Evolutionary conservation across 2,888 invertebrate species (phyloP).

Genomic region (Lithosia quadra): DNA sequence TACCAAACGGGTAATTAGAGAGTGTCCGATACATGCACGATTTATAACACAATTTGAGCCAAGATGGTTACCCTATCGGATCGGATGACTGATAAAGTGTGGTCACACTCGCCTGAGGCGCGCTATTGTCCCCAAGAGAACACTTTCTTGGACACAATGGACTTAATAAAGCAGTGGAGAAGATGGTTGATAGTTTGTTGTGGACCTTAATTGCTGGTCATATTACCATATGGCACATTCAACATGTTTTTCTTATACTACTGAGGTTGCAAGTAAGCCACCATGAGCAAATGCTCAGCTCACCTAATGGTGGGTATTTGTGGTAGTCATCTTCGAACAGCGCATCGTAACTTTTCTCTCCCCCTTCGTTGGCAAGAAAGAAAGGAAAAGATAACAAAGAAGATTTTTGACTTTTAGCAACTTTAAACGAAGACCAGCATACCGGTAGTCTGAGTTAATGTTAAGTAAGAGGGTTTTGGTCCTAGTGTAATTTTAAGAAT

Average conservation of each 20-base stretch:
- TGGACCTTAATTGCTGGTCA: slow-evolving; percentile 39
- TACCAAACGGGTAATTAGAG: slow-evolving; percentile 82
- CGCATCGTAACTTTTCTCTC: too few relatives aligned
- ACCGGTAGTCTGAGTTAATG: too few relatives aligned
- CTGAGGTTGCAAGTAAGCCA: not conserved
- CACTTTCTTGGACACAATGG: slow-evolving; percentile 73
- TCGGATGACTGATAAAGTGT: slow-evolving; percentile 81
- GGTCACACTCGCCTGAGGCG: slow-evolving; percentile 74
- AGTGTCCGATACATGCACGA: slow-evolving; percentile 72
- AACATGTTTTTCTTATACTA: not conserved
- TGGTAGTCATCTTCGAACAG: too few relatives aligned
- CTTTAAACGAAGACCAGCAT: too few relatives aligned
- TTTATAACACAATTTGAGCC: slow-evolving; percentile 67
- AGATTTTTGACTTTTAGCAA: too few relatives aligned
- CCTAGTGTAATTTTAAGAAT: too few relatives aligned
- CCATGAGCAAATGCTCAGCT: not conserved
- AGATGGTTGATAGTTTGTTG: slow-evolving; percentile 41
- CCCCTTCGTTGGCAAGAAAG: too few relatives aligned
- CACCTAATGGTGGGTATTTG: too few relatives aligned
- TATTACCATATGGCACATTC: slow-evolving; percentile 38
- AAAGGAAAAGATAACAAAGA: too few relatives aligned
- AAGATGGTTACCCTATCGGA: slow-evolving; percentile 68
- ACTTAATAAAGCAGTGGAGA: slow-evolving; percentile 53
- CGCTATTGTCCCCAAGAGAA: slow-evolving; percentile 70
- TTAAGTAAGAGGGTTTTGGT: too few relatives aligned